These are phyloP conservation scores for Lasaia peninsularis DNA, from an alignment of 1,140 invertebrate genomes.

Conservation along the genomic window DNA sequence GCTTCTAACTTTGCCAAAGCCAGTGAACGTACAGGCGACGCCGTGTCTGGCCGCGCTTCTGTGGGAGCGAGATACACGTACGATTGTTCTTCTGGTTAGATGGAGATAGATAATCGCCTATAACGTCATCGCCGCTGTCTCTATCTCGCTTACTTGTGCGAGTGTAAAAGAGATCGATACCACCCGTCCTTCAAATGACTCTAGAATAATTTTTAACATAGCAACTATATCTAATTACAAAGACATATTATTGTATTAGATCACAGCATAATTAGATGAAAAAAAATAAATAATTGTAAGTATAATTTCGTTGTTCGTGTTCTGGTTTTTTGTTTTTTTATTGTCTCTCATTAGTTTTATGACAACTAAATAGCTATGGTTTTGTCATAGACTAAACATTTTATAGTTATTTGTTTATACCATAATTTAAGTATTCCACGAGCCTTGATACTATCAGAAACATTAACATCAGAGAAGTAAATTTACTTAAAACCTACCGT, in stretches of 20 bases:
- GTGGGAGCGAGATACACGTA: constrained; percentile 23
- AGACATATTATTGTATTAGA: constrained; percentile 16
- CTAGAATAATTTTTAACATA: constrained; percentile 20
- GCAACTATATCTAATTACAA: constrained; percentile 17
- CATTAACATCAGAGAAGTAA: no score
- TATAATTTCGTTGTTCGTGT: not conserved
- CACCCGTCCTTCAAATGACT: constrained; percentile 26
- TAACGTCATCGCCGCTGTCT: not conserved
- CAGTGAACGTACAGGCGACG: not conserved
- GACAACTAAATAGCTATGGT: no score
- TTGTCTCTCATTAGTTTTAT: no score
- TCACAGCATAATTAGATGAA: constrained; percentile 3
- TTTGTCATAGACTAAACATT: no score
- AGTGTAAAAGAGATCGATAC: constrained; percentile 18
- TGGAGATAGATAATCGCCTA: constrained; percentile 13
- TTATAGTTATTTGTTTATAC: no score
- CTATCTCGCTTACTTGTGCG: constrained; percentile 7
- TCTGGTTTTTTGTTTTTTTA: no score
- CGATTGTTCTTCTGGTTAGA: constrained; percentile 2
- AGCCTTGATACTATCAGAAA: no score
- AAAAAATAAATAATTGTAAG: not conserved
- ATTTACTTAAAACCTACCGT: no score
- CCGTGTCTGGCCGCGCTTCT: constrained; percentile 30
- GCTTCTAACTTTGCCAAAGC: not conserved
- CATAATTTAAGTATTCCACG: no score